Base-by-base conservation (phyloP, 2,113 vertebrate genomes). In the Oceanodroma tethys region DNA sequence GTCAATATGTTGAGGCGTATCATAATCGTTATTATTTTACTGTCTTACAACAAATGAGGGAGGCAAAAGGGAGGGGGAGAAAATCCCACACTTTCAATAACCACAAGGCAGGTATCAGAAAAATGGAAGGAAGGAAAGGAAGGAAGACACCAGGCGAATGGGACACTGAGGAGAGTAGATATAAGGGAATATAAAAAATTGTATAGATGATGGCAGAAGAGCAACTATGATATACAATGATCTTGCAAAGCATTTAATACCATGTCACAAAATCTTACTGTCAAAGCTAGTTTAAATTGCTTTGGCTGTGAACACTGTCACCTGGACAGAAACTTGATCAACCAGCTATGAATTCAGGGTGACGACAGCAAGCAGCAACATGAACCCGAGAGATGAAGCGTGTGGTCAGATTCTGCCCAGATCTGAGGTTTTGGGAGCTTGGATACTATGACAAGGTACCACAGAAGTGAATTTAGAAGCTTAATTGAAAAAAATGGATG, bases 361-460 rank as follows among this genome's bases (percentile, higher is more conserved):
- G 16, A 62, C 0, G 4, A 45, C 7, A 56, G 34, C 12, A 62
- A 73, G 59, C 27, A 65, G 34, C 22, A 76, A 30, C 18, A 27
- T 1, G 1, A 76, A 88, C 14, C 17, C 2, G 2, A 60, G 53
- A 76, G 10, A 68, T 47, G 5, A 93, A 52, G 16, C 0, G 0
- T 38, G 67, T 26, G 13, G 34, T 36, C 40, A 53, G 48, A 65
- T 82, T 88, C 47, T 86, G 40, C n/a, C 52, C 1, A 0, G 16
- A 50, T n/a, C 17, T 72, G 71, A 72, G 18, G 7, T 50, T 71
- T 45, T 52, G 16, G 23, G 32, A 89, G 25, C 2, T 10, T 68
- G 55, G 25, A 58, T 29, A 40, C 10, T 11, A 23, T 22, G 10
- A 11, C 15, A 52, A 43, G 10, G 16, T 60, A 38, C 11, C 11